Evolutionary conservation across 2,113 vertebrate genomes (phyloP), one percentile per base, ranked within the genome.

Genomic region (Taurulus bubalis): DNA sequence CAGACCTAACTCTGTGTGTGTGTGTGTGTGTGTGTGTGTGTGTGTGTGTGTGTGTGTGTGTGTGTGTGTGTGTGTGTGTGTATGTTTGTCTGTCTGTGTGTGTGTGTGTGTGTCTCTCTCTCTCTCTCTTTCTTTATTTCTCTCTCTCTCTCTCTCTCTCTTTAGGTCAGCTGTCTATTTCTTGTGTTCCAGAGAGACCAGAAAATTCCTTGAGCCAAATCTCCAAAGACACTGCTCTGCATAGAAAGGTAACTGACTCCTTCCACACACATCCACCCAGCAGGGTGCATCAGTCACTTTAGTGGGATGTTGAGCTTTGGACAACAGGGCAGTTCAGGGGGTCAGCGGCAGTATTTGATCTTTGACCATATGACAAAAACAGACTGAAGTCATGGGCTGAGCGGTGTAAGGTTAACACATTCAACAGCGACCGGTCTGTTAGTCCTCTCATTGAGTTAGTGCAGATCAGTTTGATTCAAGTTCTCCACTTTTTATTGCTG

Each of bases 141-240:
- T n/a, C n/a, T n/a, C n/a, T n/a, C n/a, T n/a, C n/a, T n/a, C n/a
- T 87, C 3, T 76, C 36, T 88, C 53, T 90, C 36, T 87, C 47
- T 75, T 56, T 83, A 95, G 94, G 87, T 87, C 85, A 90, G 76
- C 83, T 85, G 77, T 86, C 90, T 60, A 83, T 84, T 74, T 87
- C 84, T 71, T 80, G 77, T 75, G 77, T 75, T 77, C 75, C 85
- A 80, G 82, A 77, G 75, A 88, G 68, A 71, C 64, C 16, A 49
- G 85, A 94, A 55, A 87, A 79, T 74, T 60, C 78, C 60, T 45
- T 58, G 47, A 76, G 82, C 64, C 87, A 81, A 74, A 74, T 75
- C 16, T 69, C 85, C 7, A 72, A 75, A 63, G 80, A 12, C 59
- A 34, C 59, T 74, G 51, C 79, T 49, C 49, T 71, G 73, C 86